Percentiles rank a stretch among this genome's conserved stretches.
phyloP scores from a whole-genome alignment of 2,888 invertebrate genomes.

The Drosophila villosipedis region DNA sequence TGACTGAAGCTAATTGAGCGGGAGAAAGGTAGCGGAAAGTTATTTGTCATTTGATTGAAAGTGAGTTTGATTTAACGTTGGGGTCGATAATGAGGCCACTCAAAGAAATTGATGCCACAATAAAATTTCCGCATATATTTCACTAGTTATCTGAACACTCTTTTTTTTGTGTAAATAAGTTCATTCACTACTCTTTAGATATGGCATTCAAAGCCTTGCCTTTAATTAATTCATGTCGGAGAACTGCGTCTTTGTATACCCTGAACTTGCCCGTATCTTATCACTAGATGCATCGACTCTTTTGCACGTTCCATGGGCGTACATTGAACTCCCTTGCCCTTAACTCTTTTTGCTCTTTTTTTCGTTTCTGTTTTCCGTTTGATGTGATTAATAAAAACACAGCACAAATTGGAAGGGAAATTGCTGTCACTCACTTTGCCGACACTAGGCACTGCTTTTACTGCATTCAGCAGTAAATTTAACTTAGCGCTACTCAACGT shows the following conservation, averaged over 20 bases:
- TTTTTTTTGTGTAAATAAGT: background rate
- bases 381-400: conserved; percentile 72
- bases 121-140: background rate
- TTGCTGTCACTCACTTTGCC: conserved; percentile 72
- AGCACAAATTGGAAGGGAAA: conserved; percentile 74
- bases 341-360: conserved; percentile 22
- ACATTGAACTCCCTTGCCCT: conserved; percentile 44
- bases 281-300: conserved; percentile 14
- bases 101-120: conserved; percentile 2
- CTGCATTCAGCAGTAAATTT: conserved; percentile 55
- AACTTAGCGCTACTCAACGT: conserved; percentile 26
- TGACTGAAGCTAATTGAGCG: conserved; percentile 72
- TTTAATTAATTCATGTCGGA: background rate
- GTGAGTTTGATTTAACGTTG: conserved; percentile 66
- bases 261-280: background rate
- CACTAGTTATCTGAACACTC: background rate
- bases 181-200: background rate
- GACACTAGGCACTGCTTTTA: conserved; percentile 15
- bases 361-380: conserved; percentile 28
- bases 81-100: conserved; percentile 41
- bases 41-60: conserved; percentile 77
- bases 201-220: background rate
- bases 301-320: conserved; percentile 16
- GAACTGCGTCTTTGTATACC: background rate
- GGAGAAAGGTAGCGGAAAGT: conserved; percentile 76